phyloP scores from a whole-genome alignment of 1,140 invertebrate genomes.

The Reticulitermes speratus region DNA sequence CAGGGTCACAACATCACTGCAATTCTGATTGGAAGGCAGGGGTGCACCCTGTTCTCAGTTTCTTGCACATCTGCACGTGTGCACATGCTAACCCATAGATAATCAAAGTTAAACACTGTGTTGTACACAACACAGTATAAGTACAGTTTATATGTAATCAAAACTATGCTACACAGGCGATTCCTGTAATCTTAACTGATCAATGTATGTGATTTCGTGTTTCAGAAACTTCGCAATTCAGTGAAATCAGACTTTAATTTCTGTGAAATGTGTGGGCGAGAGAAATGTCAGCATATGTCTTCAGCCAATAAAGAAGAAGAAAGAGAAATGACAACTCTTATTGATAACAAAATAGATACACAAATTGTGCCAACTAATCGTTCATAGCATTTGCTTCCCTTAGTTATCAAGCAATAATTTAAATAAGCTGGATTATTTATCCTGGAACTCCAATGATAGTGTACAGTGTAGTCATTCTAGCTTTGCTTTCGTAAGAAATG shows the following conservation, averaged over 20 bases:
- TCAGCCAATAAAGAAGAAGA: neutral
- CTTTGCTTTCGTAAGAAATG: neutral
- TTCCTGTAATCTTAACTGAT: no score
- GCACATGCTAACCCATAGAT: no score
- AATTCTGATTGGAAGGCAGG: no score
- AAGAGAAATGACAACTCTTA: neutral
- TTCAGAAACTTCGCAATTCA: constrained; percentile 2
- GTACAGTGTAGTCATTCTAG: neutral
- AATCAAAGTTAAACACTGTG: no score
- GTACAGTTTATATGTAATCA: no score
- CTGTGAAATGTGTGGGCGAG: neutral
- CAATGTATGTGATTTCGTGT: neutral
- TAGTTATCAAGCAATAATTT: neutral
- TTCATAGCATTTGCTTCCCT: neutral
- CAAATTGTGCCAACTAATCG: neutral
- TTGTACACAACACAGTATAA: no score
- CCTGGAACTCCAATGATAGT: neutral
- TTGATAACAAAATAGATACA: neutral
- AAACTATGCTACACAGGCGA: no score
- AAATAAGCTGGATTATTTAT: neutral
- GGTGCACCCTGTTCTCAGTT: no score
- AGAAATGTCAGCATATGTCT: neutral
- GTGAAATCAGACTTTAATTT: constrained; percentile 4
- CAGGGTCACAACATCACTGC: no score
- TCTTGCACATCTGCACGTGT: no score